Base-by-base conservation (phyloP, 2,113 vertebrate genomes). In the Beaufortia kweichowensis region DNA sequence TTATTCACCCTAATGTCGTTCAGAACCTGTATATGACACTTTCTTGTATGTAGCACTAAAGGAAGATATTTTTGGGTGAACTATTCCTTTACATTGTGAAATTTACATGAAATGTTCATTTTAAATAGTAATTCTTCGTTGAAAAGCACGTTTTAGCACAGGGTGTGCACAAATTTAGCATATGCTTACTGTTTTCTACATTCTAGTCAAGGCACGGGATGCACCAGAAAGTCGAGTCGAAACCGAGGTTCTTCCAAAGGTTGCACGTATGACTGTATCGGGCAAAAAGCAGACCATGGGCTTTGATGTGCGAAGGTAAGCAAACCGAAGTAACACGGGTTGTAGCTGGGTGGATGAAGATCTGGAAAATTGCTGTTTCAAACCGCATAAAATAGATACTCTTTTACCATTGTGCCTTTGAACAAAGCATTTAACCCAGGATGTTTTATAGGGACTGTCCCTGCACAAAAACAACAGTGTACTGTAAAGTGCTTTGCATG, bases 261-360 rank as follows among this genome's bases (percentile, higher is more conserved):
- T 98, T 89, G 92, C 96, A 80, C 95, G 95, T 85, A 98, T 99
- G 97, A 98, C 95, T 7, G 91, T 99, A 50, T 97, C 96, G 79
- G 96, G 97, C 84, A 99, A 96, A 92, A 99, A 98, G 91, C 95
- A 96, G 50, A 95, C 94, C 77, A 96, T 96, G 94, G 97, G 97
- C 86, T 99, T 99, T 87, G 95, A 97, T 86, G 94, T 98, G 79
- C 95, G 94, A 81, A 92, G 95, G 97, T 98, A 95, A 90, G 85
- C 28, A 12, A 53, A 12, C 48, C 3, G 8, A 29, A 56, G 39
- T 74, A 61, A 31, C 1, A 0, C 31, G 26, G 26, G 19, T 23
- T 74, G 71, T 60, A 8, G 48, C 1, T 21, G 2, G n/a, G 48
- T 53, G n/a, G 48, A n/a, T 21, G 29, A 59, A 71, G 12, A 57